phyloP scores from a whole-genome alignment of 2,888 invertebrate genomes.

The Limnephilus rhombicus region DNA sequence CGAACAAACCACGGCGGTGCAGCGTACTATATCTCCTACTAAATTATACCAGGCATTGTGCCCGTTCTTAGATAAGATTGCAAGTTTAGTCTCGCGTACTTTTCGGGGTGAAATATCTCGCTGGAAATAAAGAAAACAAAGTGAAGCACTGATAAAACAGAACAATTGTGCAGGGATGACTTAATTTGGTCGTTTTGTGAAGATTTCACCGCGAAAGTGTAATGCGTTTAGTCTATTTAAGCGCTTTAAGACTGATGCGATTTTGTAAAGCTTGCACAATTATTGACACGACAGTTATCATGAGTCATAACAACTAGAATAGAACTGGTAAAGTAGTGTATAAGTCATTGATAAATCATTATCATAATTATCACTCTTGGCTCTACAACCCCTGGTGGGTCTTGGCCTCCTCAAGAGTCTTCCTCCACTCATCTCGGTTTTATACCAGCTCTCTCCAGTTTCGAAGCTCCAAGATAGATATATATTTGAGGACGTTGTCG shows the following conservation, averaged over 20 bases:
- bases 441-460: too few species aligned
- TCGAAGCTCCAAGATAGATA: too few species aligned
- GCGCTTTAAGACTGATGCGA: background rate
- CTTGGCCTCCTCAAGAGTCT: too few species aligned
- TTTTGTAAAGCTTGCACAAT: background rate
- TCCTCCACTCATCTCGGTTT: too few species aligned
- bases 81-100: slow-evolving; percentile 8
- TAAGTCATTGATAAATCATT: too few species aligned
- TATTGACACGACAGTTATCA: background rate
- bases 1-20: slow-evolving; percentile 13
- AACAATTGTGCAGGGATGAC: background rate
- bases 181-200: background rate
- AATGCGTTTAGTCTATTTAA: background rate
- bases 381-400: too few species aligned
- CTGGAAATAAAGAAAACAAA: slow-evolving; percentile 7
- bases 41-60: slow-evolving; percentile 26
- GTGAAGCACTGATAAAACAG: background rate
- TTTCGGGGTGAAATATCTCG: slow-evolving; percentile 4
- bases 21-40: slow-evolving; percentile 3
- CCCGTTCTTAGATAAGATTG: slow-evolving; percentile 33
- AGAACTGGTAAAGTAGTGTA: too few species aligned
- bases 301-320: too few species aligned
- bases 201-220: background rate
- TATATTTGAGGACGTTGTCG: too few species aligned
- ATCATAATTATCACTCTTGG: too few species aligned